phyloP scores from a whole-genome alignment of 2,797 vertebrate species.

The Crenichthys baileyi region DNA sequence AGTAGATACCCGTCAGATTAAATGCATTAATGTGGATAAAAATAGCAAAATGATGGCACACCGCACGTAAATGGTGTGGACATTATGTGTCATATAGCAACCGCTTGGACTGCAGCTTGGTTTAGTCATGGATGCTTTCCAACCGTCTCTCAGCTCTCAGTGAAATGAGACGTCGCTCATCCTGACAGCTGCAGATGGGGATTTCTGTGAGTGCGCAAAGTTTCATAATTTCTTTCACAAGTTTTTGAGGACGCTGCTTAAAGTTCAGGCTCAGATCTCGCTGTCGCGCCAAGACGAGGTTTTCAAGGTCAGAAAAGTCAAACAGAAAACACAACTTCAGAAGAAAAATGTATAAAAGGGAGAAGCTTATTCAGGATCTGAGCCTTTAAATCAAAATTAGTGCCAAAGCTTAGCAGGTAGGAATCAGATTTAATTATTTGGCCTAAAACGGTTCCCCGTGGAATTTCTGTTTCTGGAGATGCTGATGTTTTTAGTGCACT shows the following conservation, averaged over 20 bases:
- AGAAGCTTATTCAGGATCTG: not conserved
- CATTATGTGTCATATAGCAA: conserved; percentile 24
- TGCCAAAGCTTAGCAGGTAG: not conserved
- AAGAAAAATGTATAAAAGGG: not conserved
- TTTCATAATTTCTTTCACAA: conserved; percentile 47
- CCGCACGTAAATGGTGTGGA: conserved; percentile 37
- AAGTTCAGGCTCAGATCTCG: conserved; percentile 21
- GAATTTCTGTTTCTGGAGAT: not conserved
- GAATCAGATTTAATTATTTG: not conserved
- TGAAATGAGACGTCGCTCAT: conserved; percentile 54
- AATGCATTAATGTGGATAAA: conserved; percentile 40
- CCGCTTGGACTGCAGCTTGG: not conserved
- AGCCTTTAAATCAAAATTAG: not conserved
- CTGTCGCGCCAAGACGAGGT: not conserved
- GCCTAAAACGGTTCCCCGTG: not conserved
- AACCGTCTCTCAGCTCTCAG: conserved; percentile 11
- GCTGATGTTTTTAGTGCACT: too few species aligned
- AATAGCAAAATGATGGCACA: conserved; percentile 56
- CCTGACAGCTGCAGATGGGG: conserved; percentile 16
- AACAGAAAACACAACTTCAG: not conserved
- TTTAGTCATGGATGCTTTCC: conserved; percentile 44
- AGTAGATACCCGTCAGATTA: conserved; percentile 39
- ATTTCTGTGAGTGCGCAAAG: conserved; percentile 11
- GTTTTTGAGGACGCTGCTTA: conserved; percentile 35
- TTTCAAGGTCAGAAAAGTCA: conserved; percentile 12